These are phyloP conservation scores for Dioctria linearis DNA, from an alignment of 2,888 invertebrate species.

Conservation along the genomic window DNA sequence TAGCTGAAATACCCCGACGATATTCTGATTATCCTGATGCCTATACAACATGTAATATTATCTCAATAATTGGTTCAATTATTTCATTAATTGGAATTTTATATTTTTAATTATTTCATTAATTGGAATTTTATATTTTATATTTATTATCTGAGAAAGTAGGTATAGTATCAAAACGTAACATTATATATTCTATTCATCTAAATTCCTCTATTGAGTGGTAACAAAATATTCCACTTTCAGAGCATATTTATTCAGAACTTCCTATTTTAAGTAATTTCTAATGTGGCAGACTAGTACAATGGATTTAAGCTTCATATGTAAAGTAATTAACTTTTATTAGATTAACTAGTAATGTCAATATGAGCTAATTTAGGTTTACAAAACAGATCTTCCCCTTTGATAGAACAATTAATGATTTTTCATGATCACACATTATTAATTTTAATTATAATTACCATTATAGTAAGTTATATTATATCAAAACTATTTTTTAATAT, in stretches of 20 bases:
- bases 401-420: slow-evolving; percentile 79
- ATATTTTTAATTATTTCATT: slow-evolving; percentile 76
- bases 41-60: slow-evolving; percentile 78
- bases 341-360: slow-evolving; percentile 75
- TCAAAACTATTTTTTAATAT: slow-evolving; percentile 74
- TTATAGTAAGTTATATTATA: slow-evolving; percentile 75
- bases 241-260: slow-evolving; percentile 76
- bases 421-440: slow-evolving; percentile 79
- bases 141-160: slow-evolving; percentile 73
- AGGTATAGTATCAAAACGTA: slow-evolving; percentile 73
- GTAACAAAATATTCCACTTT: slow-evolving; percentile 74
- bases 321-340: slow-evolving; percentile 77
- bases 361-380: slow-evolving; percentile 75
- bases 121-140: slow-evolving; percentile 74
- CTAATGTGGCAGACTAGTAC: slow-evolving; percentile 77
- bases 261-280: slow-evolving; percentile 75
- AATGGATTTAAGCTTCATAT: slow-evolving; percentile 79
- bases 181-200: slow-evolving; percentile 72
- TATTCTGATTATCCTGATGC: no score
- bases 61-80: slow-evolving; percentile 78
- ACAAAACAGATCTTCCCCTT: slow-evolving; percentile 76
- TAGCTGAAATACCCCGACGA: no score
- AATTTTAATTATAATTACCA: no score
- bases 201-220: slow-evolving; percentile 77
- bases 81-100: slow-evolving; percentile 76